Conservation (phyloP, 2,797 vertebrate genomes). For the Anguilla marmorata region DNA sequence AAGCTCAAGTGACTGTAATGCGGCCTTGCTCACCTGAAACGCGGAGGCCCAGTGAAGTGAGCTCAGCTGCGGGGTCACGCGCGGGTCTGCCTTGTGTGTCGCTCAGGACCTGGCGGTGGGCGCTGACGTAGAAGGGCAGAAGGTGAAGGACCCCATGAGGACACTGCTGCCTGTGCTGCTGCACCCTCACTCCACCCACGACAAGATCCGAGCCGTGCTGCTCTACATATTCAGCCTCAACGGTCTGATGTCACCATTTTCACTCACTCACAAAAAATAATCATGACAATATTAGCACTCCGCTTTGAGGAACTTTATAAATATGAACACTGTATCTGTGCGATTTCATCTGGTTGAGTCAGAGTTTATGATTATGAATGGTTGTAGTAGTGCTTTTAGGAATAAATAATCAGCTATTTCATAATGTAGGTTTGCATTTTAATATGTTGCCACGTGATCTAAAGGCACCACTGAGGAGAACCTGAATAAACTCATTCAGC, state of each 20-base stretch:
- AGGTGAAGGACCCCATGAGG: conserved; percentile 92
- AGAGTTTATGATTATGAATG: not conserved
- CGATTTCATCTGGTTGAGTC: not conserved
- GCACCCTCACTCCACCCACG: conserved; percentile 75
- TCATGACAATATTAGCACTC: not conserved
- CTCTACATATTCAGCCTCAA: conserved; percentile 94
- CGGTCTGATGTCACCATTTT: conserved; percentile 66
- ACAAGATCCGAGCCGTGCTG: conserved; percentile 93
- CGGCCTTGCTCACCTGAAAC: not conserved
- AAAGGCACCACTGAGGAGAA: conserved; percentile 62
- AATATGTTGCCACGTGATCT: not conserved
- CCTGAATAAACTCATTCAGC: conserved; percentile 91
- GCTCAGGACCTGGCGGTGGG: conserved; percentile 88
- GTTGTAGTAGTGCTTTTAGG: not conserved
- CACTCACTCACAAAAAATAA: not conserved
- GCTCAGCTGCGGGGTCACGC: not conserved
- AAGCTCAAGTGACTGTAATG: not conserved
- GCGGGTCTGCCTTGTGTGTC: conserved; percentile 36
- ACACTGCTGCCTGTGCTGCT: conserved; percentile 92
- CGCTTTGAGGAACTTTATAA: not conserved
- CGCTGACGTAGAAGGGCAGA: conserved; percentile 84
- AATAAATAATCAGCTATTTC: conserved; percentile 27
- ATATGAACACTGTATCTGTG: not conserved
- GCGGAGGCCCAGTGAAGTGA: no score
- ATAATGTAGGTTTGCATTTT: conserved; percentile 32